A percentile compares a stretch with the other conserved stretches of the same genome.
phyloP scores from a whole-genome alignment of 2,113 vertebrate species.

The Pterophyllum scalare region DNA sequence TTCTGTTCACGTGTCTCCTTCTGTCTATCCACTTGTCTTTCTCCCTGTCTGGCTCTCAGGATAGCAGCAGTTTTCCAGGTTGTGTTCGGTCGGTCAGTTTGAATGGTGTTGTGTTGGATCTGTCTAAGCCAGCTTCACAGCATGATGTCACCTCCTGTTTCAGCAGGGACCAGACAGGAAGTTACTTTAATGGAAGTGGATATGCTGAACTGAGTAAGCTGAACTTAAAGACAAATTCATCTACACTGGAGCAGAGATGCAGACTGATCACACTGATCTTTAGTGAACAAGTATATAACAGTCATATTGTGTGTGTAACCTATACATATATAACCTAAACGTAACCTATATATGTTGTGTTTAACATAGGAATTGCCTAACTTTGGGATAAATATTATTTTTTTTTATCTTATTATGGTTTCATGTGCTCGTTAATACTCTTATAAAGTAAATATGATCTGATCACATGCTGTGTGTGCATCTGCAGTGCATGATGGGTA shows the following conservation, averaged over 20 bases:
- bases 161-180: conserved; percentile 83
- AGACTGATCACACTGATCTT: neutral
- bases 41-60: conserved; percentile 69
- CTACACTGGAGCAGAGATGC: neutral
- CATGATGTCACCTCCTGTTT: conserved; percentile 86
- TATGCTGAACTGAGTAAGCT: conserved; percentile 87
- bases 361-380: too few species aligned
- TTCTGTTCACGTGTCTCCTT: neutral
- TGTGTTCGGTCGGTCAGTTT: conserved; percentile 85
- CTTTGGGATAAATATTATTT: too few species aligned
- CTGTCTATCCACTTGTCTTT: neutral
- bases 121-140: conserved; percentile 68
- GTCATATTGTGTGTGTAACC: neutral
- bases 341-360: too few species aligned
- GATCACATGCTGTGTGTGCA: neutral
- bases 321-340: too few species aligned
- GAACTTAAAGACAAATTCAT: neutral
- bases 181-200: conserved; percentile 91
- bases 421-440: neutral
- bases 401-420: too few species aligned
- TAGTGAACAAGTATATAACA: neutral
- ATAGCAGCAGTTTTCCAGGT: conserved; percentile 87
- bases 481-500: conserved; percentile 89
- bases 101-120: conserved; percentile 81
- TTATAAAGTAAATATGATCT: neutral